These are phyloP conservation scores for Drosophila dives DNA, from an alignment of 2,888 invertebrate species.

Conservation along the genomic window DNA sequence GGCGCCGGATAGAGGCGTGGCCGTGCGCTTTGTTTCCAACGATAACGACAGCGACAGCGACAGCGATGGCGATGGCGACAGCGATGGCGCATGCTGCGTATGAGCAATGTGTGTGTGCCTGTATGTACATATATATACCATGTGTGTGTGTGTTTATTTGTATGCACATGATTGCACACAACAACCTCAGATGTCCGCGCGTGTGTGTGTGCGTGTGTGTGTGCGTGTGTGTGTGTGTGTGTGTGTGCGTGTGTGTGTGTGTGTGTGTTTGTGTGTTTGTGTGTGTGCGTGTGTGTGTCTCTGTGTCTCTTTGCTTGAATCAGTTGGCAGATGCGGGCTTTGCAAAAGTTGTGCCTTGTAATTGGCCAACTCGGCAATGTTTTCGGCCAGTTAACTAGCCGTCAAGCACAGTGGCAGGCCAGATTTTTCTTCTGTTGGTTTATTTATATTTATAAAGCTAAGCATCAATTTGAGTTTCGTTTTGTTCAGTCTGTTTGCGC, in stretches of 20 bases:
- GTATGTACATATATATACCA: neutral
- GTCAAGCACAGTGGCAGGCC: conserved; percentile 10
- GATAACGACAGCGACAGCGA: neutral
- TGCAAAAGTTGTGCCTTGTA: conserved; percentile 52
- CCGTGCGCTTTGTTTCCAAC: conserved; percentile 27
- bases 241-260: conserved; percentile 4
- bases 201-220: conserved; percentile 8
- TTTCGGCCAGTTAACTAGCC: conserved; percentile 34
- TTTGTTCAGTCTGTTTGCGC: conserved; percentile 9
- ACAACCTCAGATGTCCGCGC: neutral
- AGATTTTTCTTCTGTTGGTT: conserved; percentile 21
- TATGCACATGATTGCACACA: conserved; percentile 16
- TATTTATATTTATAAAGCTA: conserved; percentile 55
- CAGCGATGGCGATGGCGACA: neutral
- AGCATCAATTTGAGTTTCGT: conserved; percentile 21
- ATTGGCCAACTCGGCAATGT: conserved; percentile 44
- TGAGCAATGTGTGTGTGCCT: conserved; percentile 32
- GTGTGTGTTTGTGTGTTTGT: conserved; percentile 19
- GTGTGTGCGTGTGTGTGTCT: neutral
- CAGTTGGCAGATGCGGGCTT: conserved; percentile 40
- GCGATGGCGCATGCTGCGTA: conserved; percentile 43
- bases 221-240: conserved; percentile 12
- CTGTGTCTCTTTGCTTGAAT: conserved; percentile 24
- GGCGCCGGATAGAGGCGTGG: conserved; percentile 27
- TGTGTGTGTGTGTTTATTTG: conserved; percentile 5